Evolutionary conservation across 2,113 vertebrate species (phyloP).

Genomic region (Apus apus): DNA sequence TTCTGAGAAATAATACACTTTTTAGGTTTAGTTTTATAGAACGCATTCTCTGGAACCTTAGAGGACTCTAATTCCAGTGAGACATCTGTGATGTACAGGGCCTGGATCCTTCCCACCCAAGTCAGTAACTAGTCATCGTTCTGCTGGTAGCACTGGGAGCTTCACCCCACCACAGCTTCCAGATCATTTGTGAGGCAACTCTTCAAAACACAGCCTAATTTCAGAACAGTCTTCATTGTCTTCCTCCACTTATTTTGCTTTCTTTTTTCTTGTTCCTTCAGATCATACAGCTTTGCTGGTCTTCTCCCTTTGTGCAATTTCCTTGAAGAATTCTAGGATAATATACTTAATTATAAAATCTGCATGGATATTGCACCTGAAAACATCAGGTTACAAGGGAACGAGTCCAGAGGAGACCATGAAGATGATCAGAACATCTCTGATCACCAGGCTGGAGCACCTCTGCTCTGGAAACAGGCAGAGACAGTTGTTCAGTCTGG

Average conservation of each 20-base stretch:
- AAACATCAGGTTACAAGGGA: not conserved
- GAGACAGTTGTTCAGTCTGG: too few species aligned
- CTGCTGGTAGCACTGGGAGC: not conserved
- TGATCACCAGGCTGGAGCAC: too few species aligned
- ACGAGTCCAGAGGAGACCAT: too few species aligned
- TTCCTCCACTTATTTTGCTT: not conserved
- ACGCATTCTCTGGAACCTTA: constrained; percentile 59
- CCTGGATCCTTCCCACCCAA: not conserved
- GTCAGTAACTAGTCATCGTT: not conserved
- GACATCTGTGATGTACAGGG: not conserved
- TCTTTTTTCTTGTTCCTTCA: not conserved
- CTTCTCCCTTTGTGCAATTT: not conserved
- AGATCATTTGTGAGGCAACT: not conserved
- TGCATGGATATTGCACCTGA: not conserved
- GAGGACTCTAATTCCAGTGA: constrained; percentile 14
- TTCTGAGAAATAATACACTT: constrained; percentile 69
- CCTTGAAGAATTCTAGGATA: not conserved
- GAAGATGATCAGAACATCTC: too few species aligned
- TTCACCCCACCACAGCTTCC: not conserved
- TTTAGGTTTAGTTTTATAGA: constrained; percentile 65
- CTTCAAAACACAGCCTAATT: constrained; percentile 11
- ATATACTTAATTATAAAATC: not conserved
- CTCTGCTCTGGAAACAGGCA: too few species aligned
- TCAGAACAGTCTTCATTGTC: constrained; percentile 9
- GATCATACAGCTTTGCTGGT: not conserved